Evolutionary conservation across 2,888 invertebrate genomes (phyloP).

Genomic region (Acholoe squamosa): DNA sequence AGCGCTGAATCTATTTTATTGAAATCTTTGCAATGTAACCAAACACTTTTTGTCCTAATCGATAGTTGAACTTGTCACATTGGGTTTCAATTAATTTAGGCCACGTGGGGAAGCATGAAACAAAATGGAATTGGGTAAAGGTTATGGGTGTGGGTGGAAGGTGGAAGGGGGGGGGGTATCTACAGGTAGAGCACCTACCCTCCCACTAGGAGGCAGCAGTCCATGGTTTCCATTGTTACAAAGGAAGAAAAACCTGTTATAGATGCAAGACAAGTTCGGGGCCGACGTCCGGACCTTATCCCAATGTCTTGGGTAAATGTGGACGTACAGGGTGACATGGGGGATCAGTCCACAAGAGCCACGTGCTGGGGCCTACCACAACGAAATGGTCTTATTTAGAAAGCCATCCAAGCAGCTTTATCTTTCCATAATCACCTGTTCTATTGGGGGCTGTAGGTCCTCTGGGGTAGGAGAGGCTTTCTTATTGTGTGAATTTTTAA

Average conservation of each 20-base stretch:
- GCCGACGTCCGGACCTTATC: neutral
- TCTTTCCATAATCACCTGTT: slow-evolving; percentile 59
- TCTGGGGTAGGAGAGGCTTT: neutral
- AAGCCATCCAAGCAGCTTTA: slow-evolving; percentile 58
- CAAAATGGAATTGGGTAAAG: neutral
- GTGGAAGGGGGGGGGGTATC: neutral
- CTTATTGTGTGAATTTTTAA: slow-evolving; percentile 59
- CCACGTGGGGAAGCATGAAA: slow-evolving; percentile 50
- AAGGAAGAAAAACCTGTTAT: neutral
- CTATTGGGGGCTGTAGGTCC: neutral
- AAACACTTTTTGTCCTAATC: neutral
- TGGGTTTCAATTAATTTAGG: slow-evolving; percentile 29
- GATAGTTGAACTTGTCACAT: neutral
- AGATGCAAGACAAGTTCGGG: slow-evolving; percentile 54
- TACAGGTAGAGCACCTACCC: neutral
- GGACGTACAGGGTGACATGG: neutral
- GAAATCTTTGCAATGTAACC: too few species aligned
- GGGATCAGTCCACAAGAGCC: slow-evolving; percentile 7
- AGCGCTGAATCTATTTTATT: too few species aligned
- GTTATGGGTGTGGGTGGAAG: neutral
- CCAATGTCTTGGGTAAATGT: slow-evolving; percentile 46
- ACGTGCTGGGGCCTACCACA: neutral
- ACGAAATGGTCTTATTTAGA: slow-evolving; percentile 54
- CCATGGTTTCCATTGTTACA: slow-evolving; percentile 18
- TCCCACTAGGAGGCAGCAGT: neutral